Base-by-base conservation (phyloP, 2,888 invertebrate species). In the Chalcosyrphus nemorum region DNA sequence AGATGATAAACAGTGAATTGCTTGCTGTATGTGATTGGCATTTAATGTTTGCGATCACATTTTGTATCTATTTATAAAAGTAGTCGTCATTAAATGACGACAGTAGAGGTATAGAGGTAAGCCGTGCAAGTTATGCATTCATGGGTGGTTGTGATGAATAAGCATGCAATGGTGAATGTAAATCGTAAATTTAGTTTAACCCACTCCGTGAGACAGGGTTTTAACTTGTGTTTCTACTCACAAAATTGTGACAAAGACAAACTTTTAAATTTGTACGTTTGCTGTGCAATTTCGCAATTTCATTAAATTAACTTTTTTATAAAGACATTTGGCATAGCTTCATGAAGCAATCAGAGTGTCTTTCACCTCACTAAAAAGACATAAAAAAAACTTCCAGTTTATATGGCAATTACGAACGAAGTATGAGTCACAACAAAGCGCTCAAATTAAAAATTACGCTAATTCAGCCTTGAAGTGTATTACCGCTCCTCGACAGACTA, bases 1-100 rank as follows among this genome's bases (percentile, higher is more conserved):
- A 41, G 56, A 70, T 41, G 56, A 38, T 70, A 47, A 54, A 50
- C 13, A 35, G 29, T 35, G 43, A 56, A 59, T 17, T 68, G n/a
- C n/a, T n/a, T n/a, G n/a, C n/a, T n/a, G 70, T 65, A 70, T 76
- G 76, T 76, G 71, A 81, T 76, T 81, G 71, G 76, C 71, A 81
- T 71, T 71, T 65, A 76, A 81, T 71, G 76, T 35, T 50, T 43
- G 41, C 52, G 57, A 76, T 76, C 32, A 50, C n/a, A 65, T 63
- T 54, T 21, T 29, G 21, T 24, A 15, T 66, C 72, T 82, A 82
- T 77, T 82, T 82, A 41, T 72, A 72, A 65, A 61, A 35, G 15
- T 47, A 77, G 52, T 65, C 54, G 77, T 82, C 81, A 77, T 54
- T 81, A 29, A 56, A 4, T 54, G 74, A 54, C 24, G 35, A 15